Base-by-base conservation (phyloP, 2,797 vertebrate genomes). In the Discoglossus pictus region DNA sequence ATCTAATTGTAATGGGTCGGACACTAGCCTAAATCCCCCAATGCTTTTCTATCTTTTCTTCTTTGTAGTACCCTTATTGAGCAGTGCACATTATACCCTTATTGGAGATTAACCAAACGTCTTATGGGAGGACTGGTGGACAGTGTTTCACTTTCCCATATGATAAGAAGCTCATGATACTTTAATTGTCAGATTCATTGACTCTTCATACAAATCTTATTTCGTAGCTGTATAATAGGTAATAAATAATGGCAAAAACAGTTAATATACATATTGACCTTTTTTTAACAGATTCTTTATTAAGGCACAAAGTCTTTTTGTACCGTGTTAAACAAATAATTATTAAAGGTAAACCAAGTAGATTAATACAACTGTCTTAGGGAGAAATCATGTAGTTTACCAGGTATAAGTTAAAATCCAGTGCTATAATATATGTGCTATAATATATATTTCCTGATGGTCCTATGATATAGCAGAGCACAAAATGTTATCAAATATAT, bases 281-380 rank as follows among this genome's bases (percentile, higher is more conserved):
- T 44, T 7, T 48, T 73, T 44, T 0, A 2, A 2, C 6, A 0
- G 2, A 50, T 59, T 58, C 1, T 21, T 48, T 51, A 52, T 16
- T 42, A 55, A 48, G 59, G 59, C 43, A 64, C 44, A 64, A 58
- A 34, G 25, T 64, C 24, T 68, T 67, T 64, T 59, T 59, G 46
- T 65, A 61, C 44, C 54, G 43, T 34, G 12, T 35, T 47, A 36
- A 15, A 62, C n/a, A 47, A 7, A 62, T 20, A 47, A 7, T 44
- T 23, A n/a, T 11, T 50, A 61, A 11, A n/a, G 13, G 12, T 48
- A 47, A 44, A 34, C 42, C 6, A n/a, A 62, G 35, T 18, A 35
- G 46, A 17, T 62, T 53, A 34, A 12, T 51, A 42, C 24, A 18
- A 4, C 16, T 60, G 13, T 50, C 13, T 44, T 40, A 50, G 44